Evolutionary conservation across 1,140 invertebrate genomes (phyloP), one percentile per base, ranked within the genome.

Genomic region (Anthonomus grandis): DNA sequence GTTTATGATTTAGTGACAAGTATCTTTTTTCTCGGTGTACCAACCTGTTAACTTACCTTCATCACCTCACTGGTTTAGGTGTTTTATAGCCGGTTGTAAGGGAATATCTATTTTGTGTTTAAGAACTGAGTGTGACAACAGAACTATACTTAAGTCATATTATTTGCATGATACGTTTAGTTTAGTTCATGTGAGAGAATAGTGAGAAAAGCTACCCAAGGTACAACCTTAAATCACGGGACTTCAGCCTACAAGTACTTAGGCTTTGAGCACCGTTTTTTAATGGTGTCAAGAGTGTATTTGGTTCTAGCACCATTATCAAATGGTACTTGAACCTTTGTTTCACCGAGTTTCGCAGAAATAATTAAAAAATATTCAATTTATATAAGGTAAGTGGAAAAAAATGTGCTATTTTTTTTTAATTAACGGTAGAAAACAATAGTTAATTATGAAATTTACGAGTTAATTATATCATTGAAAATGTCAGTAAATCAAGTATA

Each of bases 181-280:
- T 50, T 60, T 19, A 56, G n/a, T 53, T 34, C 15, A 25, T 51
- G 57, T 52, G 39, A 15, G 12, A 42, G 5, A 25, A 31, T 41
- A 27, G n/a, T n/a, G n/a, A n/a, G n/a, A n/a, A n/a, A n/a, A n/a
- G n/a, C n/a, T n/a, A n/a, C n/a, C n/a, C n/a, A n/a, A n/a, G n/a
- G n/a, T n/a, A n/a, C n/a, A n/a, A n/a, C n/a, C n/a, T n/a, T n/a
- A n/a, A n/a, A n/a, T n/a, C n/a, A n/a, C n/a, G n/a, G n/a, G 39
- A 52, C 12, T 25, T 36, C 6, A 0, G 31, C 21, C 42, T 12
- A 23, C 21, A 22, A 5, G 17, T 23, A 23, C 3, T 37, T 60
- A 31, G 62, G 49, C 22, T 57, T 57, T 63, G 62, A 71, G 70
- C 66, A 73, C 71, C 70, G 68, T 71, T 73, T 73, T 73, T 68